Conservation (phyloP, 2,888 invertebrate species). For the Pantelozetes paolii region DNA sequence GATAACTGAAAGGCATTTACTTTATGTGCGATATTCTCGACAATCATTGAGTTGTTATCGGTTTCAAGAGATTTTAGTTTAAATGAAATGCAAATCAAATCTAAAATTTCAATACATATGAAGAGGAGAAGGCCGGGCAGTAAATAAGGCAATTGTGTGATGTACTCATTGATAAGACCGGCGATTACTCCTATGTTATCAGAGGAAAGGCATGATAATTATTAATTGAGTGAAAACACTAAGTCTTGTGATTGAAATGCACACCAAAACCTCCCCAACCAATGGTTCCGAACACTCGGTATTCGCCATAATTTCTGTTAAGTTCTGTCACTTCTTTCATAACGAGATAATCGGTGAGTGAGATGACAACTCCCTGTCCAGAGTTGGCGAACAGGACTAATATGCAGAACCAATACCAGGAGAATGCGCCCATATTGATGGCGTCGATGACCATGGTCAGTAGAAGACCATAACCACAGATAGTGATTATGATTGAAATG, state of each 20-base stretch:
- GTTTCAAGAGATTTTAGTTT: neutral
- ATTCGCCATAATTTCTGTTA: constrained; percentile 43
- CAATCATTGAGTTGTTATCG: neutral
- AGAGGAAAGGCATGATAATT: neutral
- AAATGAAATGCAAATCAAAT: constrained; percentile 27
- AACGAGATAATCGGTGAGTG: constrained; percentile 45
- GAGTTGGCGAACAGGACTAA: constrained; percentile 40
- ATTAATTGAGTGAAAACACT: neutral
- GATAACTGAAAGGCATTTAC: neutral
- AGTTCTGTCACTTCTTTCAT: constrained; percentile 41
- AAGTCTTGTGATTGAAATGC: too few species aligned
- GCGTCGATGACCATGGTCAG: constrained; percentile 16
- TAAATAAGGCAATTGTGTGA: constrained; percentile 33
- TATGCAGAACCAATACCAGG: constrained; percentile 42
- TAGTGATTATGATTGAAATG: constrained; percentile 13
- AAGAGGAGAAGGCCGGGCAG: constrained; percentile 41
- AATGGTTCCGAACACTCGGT: constrained; percentile 46
- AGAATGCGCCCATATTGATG: neutral
- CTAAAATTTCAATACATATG: constrained; percentile 30
- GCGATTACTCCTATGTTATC: constrained; percentile 33
- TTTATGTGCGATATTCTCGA: neutral
- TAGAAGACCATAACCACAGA: constrained; percentile 41
- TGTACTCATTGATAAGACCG: constrained; percentile 39
- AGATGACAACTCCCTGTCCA: constrained; percentile 41
- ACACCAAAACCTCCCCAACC: constrained; percentile 45